Conservation (phyloP, 2,113 vertebrate genomes). For the Carollia perspicillata region DNA sequence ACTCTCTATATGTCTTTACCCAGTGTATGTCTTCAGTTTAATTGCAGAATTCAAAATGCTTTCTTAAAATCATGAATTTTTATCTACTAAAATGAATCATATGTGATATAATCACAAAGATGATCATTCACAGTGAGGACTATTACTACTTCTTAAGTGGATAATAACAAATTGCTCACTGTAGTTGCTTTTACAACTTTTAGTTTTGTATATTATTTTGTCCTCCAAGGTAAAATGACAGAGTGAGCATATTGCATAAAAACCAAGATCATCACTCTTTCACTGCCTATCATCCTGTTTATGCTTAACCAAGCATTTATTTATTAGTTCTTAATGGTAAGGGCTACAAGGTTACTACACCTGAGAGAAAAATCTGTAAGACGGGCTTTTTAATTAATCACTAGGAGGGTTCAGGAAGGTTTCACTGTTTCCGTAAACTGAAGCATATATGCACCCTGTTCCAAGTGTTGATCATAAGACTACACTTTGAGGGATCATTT, state of each 20-base stretch:
- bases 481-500: too few relatives aligned
- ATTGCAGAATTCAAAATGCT: slow-evolving; percentile 29
- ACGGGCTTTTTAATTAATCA: slow-evolving; percentile 83
- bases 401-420: slow-evolving; percentile 79
- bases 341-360: slow-evolving; percentile 79
- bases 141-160: slow-evolving; percentile 40
- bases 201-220: slow-evolving; percentile 77
- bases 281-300: slow-evolving; percentile 79
- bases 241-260: slow-evolving; percentile 75
- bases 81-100: slow-evolving; percentile 27
- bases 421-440: slow-evolving; percentile 74
- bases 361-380: slow-evolving; percentile 83
- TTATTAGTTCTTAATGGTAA: slow-evolving; percentile 83
- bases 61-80: slow-evolving; percentile 45
- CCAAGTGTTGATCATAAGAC: slow-evolving; percentile 59
- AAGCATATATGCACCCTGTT: slow-evolving; percentile 74
- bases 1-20: not conserved
- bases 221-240: slow-evolving; percentile 76
- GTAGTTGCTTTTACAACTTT: slow-evolving; percentile 63
- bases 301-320: slow-evolving; percentile 84
- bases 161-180: slow-evolving; percentile 53
- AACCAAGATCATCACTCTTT: slow-evolving; percentile 77
- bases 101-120: not conserved
- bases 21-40: not conserved
- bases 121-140: not conserved